These are phyloP conservation scores for Magallana angulata DNA, from an alignment of 1,140 invertebrate genomes.

Conservation along the genomic window DNA sequence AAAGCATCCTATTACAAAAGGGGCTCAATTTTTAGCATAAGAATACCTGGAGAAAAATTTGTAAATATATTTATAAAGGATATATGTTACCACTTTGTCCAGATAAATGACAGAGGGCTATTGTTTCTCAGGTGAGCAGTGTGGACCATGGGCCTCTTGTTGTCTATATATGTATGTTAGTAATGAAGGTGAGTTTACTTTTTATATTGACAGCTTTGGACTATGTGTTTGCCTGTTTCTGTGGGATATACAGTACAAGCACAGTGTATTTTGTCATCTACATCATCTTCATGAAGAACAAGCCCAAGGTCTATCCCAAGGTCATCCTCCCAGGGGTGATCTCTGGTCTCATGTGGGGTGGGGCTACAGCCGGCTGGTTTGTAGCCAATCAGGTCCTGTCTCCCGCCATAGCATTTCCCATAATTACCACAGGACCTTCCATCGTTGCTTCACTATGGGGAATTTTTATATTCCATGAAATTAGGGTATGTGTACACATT, in stretches of 20 bases:
- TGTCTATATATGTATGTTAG: not conserved
- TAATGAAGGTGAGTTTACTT: not conserved
- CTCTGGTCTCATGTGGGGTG: slow-evolving; percentile 80
- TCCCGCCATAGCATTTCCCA: slow-evolving; percentile 80
- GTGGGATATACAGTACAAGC: slow-evolving; percentile 79
- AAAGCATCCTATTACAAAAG: no score
- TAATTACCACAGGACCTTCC: slow-evolving; percentile 75
- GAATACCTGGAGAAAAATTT: no score
- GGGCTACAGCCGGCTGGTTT: slow-evolving; percentile 79
- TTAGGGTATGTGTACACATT: slow-evolving; percentile 65
- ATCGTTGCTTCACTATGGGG: slow-evolving; percentile 73
- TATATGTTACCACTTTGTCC: no score
- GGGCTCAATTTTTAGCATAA: no score
- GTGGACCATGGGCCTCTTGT: not conserved
- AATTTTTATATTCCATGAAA: slow-evolving; percentile 74
- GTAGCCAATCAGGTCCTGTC: slow-evolving; percentile 79
- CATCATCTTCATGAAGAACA: slow-evolving; percentile 75
- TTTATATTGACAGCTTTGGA: slow-evolving; percentile 75
- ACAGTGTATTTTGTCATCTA: slow-evolving; percentile 79
- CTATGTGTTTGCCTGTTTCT: slow-evolving; percentile 80
- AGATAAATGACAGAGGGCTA: no score
- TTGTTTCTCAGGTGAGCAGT: no score
- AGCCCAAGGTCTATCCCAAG: slow-evolving; percentile 76
- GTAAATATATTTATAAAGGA: no score
- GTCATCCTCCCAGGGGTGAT: slow-evolving; percentile 79